Evolutionary conservation across 64 coral and sea anemone genomes (phyloP).

Genomic region (Cladopsammia gracilis): DNA sequence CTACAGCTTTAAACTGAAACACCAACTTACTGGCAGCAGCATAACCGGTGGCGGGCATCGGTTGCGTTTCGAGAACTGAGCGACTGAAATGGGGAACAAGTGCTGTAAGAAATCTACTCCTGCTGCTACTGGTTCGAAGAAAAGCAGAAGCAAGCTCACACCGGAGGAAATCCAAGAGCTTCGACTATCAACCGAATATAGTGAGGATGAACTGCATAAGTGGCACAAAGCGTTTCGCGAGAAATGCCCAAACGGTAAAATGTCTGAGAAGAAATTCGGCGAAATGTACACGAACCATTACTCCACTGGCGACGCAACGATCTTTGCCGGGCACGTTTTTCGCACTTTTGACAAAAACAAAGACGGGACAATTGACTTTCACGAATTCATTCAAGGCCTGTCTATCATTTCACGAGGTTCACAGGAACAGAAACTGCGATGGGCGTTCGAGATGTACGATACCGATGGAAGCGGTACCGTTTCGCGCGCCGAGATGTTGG

Average conservation of each 20-base stretch:
- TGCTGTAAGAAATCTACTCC: not conserved
- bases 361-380: constrained; percentile 91
- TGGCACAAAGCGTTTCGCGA: constrained; percentile 92
- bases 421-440: constrained; percentile 86
- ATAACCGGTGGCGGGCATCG: not conserved
- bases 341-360: constrained; percentile 96
- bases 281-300: constrained; percentile 90
- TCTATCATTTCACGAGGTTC: constrained; percentile 86
- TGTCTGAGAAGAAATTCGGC: constrained; percentile 90
- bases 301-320: constrained; percentile 75
- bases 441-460: constrained; percentile 97
- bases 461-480: constrained; percentile 84
- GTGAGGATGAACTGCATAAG: constrained; percentile 80
- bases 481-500: constrained; percentile 85
- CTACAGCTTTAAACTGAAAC: not conserved
- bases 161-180: constrained; percentile 86
- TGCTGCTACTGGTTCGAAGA: not conserved
- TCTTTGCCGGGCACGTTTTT: constrained; percentile 94
- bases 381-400: constrained; percentile 91
- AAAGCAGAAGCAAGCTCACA: constrained; percentile 66
- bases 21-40: not conserved
- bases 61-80: not conserved
- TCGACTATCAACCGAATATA: constrained; percentile 84
- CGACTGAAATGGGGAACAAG: constrained; percentile 40
- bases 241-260: constrained; percentile 90